Percentiles rank a stretch among this genome's conserved stretches.
Evolutionary conservation across 2,113 vertebrate species (phyloP).

Genomic region (Podarcis muralis): DNA sequence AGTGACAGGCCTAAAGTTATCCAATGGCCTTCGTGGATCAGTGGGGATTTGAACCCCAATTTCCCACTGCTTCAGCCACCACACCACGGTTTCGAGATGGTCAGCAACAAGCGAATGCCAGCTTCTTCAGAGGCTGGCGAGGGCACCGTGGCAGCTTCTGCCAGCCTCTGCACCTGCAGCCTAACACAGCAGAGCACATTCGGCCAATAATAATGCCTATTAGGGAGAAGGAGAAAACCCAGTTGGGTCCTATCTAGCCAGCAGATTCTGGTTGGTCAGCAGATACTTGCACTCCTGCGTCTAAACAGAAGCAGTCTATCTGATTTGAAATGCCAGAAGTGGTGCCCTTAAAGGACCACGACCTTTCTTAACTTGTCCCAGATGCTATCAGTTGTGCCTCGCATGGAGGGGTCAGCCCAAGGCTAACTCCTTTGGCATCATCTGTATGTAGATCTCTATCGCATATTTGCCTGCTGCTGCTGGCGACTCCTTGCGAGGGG

Average conservation of each 20-base stretch:
- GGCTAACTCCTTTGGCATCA: not conserved
- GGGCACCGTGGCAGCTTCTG: not conserved
- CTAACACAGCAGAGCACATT: not conserved
- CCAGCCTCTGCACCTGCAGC: not conserved
- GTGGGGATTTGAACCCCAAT: too few relatives aligned
- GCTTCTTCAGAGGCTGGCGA: not conserved
- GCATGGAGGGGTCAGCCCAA: not conserved
- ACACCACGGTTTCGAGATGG: not conserved
- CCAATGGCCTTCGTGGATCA: too few relatives aligned
- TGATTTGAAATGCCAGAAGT: not conserved
- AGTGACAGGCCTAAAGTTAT: too few relatives aligned
- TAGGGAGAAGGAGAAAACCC: not conserved
- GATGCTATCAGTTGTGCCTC: not conserved
- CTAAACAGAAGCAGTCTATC: not conserved
- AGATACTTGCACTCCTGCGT: not conserved
- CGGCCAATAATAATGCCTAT: not conserved
- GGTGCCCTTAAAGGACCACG: not conserved
- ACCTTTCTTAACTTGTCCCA: not conserved
- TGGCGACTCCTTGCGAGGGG: not conserved
- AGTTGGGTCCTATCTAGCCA: not conserved
- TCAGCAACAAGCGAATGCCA: not conserved
- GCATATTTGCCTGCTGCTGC: not conserved
- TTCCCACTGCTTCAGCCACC: too few relatives aligned
- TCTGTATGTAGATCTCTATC: not conserved
- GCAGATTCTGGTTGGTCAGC: not conserved